A percentile compares a stretch with the other conserved stretches of the same genome.
These are phyloP conservation scores for Andrena bucephala DNA, from an alignment of 2,888 invertebrate genomes.

Conservation along the genomic window DNA sequence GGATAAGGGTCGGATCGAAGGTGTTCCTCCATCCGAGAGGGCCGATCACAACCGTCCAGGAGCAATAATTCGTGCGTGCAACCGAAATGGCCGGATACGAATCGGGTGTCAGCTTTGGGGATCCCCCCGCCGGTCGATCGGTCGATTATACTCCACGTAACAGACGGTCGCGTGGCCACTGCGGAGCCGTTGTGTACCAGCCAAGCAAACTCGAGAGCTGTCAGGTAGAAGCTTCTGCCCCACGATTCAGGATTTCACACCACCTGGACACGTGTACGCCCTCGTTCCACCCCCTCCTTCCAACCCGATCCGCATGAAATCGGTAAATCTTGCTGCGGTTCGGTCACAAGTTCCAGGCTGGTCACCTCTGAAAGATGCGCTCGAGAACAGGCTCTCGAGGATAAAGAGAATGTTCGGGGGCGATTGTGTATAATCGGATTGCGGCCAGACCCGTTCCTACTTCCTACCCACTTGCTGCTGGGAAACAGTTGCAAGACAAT, in stretches of 20 bases:
- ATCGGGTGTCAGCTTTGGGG: conserved; percentile 60
- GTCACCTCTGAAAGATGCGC: too few species aligned
- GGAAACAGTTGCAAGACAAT: conserved; percentile 36
- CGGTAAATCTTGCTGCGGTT: too few species aligned
- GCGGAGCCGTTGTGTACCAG: conserved; percentile 60
- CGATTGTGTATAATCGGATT: conserved; percentile 26
- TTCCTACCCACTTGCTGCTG: neutral
- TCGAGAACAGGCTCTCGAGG: too few species aligned
- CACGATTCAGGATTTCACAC: conserved; percentile 60
- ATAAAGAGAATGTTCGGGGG: neutral
- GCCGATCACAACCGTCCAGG: conserved; percentile 18
- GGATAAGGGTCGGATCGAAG: neutral
- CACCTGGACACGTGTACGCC: conserved; percentile 56
- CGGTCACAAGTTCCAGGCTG: too few species aligned
- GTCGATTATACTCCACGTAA: conserved; percentile 67
- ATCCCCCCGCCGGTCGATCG: conserved; percentile 56
- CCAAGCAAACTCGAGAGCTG: conserved; percentile 56
- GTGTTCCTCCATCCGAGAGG: conserved; percentile 2
- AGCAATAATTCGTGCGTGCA: conserved; percentile 46
- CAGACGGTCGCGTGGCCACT: conserved; percentile 61
- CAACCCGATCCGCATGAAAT: neutral
- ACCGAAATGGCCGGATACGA: conserved; percentile 64
- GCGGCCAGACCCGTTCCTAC: neutral
- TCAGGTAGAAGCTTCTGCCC: conserved; percentile 55
- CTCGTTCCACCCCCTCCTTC: conserved; percentile 24